A percentile compares a stretch with the other conserved stretches of the same genome.
These are phyloP conservation scores for Eulemur coronatus DNA, from an alignment of 2,797 vertebrate genomes.

Conservation along the genomic window DNA sequence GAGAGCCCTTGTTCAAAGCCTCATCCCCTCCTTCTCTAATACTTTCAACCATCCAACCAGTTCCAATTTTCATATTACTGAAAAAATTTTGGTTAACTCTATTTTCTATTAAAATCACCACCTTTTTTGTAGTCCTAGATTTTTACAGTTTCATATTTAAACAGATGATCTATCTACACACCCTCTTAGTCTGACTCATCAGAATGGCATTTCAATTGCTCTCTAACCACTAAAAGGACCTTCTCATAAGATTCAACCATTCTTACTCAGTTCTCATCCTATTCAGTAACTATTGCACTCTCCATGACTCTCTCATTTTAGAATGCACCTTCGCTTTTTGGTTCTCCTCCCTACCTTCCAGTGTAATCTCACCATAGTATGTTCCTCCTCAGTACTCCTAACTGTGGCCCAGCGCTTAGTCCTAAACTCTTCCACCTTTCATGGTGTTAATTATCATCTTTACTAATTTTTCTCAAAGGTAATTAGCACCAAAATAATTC, in stretches of 20 bases:
- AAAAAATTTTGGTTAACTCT: too few species aligned
- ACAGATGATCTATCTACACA: too few species aligned
- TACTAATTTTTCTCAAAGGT: neutral
- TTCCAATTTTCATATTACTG: too few species aligned
- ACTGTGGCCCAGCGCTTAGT: neutral
- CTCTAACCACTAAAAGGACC: neutral
- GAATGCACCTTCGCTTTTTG: neutral
- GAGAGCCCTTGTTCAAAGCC: too few species aligned
- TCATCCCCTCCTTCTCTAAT: too few species aligned
- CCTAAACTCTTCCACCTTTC: neutral
- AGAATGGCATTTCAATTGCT: neutral
- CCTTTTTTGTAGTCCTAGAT: too few species aligned
- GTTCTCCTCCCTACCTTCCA: neutral
- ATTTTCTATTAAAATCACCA: too few species aligned
- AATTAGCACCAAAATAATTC: slow-evolving; percentile 12
- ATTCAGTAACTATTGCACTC: neutral
- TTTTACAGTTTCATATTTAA: too few species aligned
- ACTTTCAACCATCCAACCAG: too few species aligned
- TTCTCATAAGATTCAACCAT: neutral
- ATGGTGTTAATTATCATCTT: neutral
- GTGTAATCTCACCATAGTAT: neutral
- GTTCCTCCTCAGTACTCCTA: neutral
- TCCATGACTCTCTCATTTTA: neutral
- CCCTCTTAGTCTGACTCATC: too few species aligned
- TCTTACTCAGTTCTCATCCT: neutral